Percentiles rank a stretch among this genome's conserved stretches.
Evolutionary conservation across 2,113 vertebrate genomes (phyloP).

Genomic region (Spilogale gracilis): DNA sequence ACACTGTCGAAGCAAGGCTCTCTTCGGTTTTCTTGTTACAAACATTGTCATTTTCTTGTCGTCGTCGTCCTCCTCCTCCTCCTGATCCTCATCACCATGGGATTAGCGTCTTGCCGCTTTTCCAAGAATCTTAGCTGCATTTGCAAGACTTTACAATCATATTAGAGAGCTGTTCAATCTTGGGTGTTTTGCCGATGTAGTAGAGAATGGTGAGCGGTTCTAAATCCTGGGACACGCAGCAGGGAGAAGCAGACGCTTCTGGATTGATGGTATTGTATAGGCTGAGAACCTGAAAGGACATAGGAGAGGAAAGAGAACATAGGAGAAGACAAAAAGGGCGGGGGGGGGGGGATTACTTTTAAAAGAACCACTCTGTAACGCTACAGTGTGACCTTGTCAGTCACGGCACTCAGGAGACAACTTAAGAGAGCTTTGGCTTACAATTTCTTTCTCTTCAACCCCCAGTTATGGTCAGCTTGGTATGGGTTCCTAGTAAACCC

Average conservation of each 20-base stretch:
- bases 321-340: neutral
- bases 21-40: constrained; percentile 46
- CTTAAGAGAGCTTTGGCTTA: neutral
- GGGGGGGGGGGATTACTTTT: neutral
- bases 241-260: constrained; percentile 97
- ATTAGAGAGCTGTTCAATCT: constrained; percentile 98
- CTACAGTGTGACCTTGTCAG: neutral
- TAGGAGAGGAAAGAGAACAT: neutral
- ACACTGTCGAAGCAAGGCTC: constrained; percentile 83
- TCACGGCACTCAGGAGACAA: neutral
- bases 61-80: neutral
- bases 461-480: neutral
- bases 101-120: constrained; percentile 41
- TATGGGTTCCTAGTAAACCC: neutral
- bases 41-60: neutral
- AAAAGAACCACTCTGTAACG: neutral
- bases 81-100: neutral
- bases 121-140: constrained; percentile 93
- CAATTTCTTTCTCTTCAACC: neutral
- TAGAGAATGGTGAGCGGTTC: constrained; percentile 98
- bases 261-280: constrained; percentile 98
- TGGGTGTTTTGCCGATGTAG: constrained; percentile 97
- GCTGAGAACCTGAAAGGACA: constrained; percentile 92
- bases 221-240: constrained; percentile 98
- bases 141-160: constrained; percentile 99